phyloP scores from a whole-genome alignment of 2,113 vertebrate species.

The Aspiorhynchus laticeps region DNA sequence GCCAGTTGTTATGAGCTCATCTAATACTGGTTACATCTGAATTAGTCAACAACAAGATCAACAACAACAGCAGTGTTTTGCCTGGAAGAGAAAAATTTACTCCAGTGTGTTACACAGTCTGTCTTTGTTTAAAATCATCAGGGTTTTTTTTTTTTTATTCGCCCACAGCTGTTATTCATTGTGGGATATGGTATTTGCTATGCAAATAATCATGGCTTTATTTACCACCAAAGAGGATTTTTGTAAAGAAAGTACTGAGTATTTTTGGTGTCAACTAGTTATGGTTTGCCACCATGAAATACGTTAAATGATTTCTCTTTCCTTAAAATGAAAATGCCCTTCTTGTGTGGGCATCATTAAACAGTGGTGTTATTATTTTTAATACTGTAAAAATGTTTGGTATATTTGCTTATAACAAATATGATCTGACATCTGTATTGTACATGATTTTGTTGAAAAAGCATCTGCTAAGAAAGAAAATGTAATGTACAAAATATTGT shows the following conservation, averaged over 20 bases:
- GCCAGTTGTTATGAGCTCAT: neutral
- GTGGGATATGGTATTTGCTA: slow-evolving; percentile 7
- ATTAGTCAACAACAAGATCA: neutral
- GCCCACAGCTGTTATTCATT: neutral
- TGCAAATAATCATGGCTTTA: slow-evolving; percentile 20
- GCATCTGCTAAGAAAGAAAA: neutral
- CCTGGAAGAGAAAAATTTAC: neutral
- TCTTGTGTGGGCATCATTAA: neutral
- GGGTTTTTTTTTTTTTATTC: neutral
- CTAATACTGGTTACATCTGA: neutral
- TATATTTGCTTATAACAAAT: neutral
- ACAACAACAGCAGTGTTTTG: neutral
- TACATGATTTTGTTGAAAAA: neutral
- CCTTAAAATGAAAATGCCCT: neutral
- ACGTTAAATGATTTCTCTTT: neutral
- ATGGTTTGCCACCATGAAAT: neutral
- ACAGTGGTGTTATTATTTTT: neutral
- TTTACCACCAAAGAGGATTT: slow-evolving; percentile 9
- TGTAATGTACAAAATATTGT: neutral
- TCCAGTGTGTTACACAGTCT: slow-evolving; percentile 7
- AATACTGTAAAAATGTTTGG: neutral
- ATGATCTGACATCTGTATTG: neutral
- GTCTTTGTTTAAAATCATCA: neutral
- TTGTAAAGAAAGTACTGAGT: neutral
- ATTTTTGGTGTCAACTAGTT: neutral